Conservation (phyloP, 1,140 invertebrate species). For the Tetraneura akinire region DNA sequence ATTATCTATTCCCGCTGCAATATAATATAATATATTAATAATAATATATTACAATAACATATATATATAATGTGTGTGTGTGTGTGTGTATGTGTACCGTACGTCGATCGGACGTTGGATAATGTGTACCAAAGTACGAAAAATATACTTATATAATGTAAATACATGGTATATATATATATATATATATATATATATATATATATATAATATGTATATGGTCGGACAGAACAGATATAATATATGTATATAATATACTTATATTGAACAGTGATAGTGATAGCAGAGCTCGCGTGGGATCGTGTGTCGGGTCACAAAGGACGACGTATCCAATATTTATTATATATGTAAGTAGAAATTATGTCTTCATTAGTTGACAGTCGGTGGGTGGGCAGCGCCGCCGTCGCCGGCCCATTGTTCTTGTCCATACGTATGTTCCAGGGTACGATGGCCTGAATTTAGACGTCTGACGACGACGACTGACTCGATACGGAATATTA, state of each 20-base stretch:
- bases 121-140: not conserved
- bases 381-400: constrained; percentile 43
- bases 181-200: no score
- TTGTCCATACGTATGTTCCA: not conserved
- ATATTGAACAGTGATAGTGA: not conserved
- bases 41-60: constrained; percentile 4
- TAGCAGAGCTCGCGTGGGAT: constrained; percentile 16
- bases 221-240: no score
- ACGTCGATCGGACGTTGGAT: constrained; percentile 24
- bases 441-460: constrained; percentile 46
- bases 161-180: no score
- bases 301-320: constrained; percentile 42
- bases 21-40: not conserved
- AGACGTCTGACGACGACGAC: constrained; percentile 26
- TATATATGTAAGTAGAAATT: constrained; percentile 28
- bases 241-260: no score
- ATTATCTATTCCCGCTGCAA: not conserved
- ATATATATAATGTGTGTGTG: not conserved
- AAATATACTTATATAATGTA: no score
- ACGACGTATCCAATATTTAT: not conserved
- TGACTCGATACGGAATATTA: constrained; percentile 36
- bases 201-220: no score
- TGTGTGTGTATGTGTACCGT: not conserved
- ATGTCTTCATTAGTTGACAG: constrained; percentile 51
- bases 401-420: constrained; percentile 32